Evolutionary conservation across 2,113 vertebrate species (phyloP).

Genomic region (Nibea coibor): DNA sequence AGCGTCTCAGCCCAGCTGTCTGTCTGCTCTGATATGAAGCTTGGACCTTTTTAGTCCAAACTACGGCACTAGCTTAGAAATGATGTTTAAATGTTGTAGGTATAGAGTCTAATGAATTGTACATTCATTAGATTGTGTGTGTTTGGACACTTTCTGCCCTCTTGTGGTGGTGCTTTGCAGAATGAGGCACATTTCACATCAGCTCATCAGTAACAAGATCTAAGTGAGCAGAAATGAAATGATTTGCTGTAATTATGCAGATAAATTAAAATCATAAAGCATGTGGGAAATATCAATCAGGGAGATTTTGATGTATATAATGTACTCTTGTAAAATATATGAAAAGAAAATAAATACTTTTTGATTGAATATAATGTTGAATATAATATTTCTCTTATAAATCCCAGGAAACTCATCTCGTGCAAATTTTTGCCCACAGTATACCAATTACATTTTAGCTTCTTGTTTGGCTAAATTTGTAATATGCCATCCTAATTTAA

Average conservation of each 20-base stretch:
- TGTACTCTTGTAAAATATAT: not conserved
- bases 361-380: not conserved
- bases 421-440: not conserved
- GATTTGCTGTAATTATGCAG: not conserved
- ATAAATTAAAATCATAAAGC: not conserved
- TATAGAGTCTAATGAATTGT: slow-evolving; percentile 3
- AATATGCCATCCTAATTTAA: not conserved
- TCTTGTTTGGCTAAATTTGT: slow-evolving; percentile 27
- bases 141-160: slow-evolving; percentile 81
- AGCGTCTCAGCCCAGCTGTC: slow-evolving; percentile 28
- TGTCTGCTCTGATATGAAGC: slow-evolving; percentile 16
- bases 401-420: not conserved
- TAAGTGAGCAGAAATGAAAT: slow-evolving; percentile 3
- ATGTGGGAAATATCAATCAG: not conserved
- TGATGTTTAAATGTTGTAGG: slow-evolving; percentile 12
- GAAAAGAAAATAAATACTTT: not conserved
- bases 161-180: slow-evolving; percentile 73
- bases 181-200: slow-evolving; percentile 10
- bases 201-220: slow-evolving; percentile 15
- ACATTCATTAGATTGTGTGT: slow-evolving; percentile 27
- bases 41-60: slow-evolving; percentile 22
- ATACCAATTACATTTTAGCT: not conserved
- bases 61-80: not conserved
- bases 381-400: not conserved
- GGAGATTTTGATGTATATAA: not conserved